Evolutionary conservation across 2,888 invertebrate species (phyloP).

Genomic region (Monoplex corrugatus): DNA sequence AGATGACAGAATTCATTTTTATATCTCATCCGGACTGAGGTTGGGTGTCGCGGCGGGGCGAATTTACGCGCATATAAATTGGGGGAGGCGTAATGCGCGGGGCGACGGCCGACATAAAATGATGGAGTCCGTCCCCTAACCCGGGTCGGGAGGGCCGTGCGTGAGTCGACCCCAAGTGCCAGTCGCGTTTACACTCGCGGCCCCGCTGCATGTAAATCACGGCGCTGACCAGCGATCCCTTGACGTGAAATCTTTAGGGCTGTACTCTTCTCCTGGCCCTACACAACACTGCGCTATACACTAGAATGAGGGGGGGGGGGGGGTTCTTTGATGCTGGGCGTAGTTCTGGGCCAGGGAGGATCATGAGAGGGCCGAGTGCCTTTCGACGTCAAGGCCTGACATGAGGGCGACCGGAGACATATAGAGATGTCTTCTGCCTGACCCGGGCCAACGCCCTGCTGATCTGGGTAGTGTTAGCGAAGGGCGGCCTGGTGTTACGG

Average conservation of each 20-base stretch:
- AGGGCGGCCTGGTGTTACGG: background rate
- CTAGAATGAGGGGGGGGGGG: background rate
- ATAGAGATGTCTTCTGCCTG: conserved; percentile 27
- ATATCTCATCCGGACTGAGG: conserved; percentile 47
- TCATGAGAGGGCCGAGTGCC: too few species aligned
- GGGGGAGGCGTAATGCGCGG: conserved; percentile 25
- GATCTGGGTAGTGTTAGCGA: background rate
- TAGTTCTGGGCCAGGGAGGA: too few species aligned
- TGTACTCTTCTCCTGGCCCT: background rate
- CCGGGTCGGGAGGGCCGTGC: conserved; percentile 37
- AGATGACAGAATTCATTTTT: conserved; percentile 53
- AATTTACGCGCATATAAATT: conserved; percentile 53
- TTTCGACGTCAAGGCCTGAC: background rate
- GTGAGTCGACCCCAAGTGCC: conserved; percentile 40
- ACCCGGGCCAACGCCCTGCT: background rate
- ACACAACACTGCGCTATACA: background rate
- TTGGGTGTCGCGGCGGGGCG: conserved; percentile 49
- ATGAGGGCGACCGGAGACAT: background rate
- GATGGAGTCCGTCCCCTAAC: conserved; percentile 45
- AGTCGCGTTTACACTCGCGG: conserved; percentile 47
- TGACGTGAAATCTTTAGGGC: conserved; percentile 17
- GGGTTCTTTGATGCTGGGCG: background rate
- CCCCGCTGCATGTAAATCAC: conserved; percentile 42
- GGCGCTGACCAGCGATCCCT: too few species aligned
- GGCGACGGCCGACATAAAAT: conserved; percentile 42